phyloP scores from a whole-genome alignment of 2,113 vertebrate genomes.

The Calidris pygmaea region DNA sequence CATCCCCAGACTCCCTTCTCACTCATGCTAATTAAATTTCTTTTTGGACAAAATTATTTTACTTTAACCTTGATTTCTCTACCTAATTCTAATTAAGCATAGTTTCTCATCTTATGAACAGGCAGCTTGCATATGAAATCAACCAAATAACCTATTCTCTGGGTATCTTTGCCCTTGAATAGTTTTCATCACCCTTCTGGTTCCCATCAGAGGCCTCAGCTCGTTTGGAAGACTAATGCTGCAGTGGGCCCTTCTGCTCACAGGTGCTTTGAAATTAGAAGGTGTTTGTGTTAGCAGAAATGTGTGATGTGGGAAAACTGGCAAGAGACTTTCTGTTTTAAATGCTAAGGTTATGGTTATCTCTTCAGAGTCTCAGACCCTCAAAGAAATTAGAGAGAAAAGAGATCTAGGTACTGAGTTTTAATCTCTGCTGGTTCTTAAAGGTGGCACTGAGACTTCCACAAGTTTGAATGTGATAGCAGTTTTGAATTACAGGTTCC shows the following conservation, averaged over 20 bases:
- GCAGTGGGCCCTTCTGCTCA: neutral
- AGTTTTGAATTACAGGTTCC: neutral
- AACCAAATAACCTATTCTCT: neutral
- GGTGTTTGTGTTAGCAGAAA: neutral
- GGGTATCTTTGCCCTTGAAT: neutral
- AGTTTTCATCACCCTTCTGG: neutral
- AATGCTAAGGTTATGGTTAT: neutral
- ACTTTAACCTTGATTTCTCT: neutral
- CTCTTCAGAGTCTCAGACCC: neutral
- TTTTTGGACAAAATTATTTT: neutral
- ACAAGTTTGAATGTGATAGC: neutral
- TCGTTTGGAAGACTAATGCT: neutral
- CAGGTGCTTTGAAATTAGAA: neutral
- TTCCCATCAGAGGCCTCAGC: neutral
- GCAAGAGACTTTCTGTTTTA: neutral
- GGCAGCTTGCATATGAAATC: neutral
- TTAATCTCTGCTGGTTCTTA: neutral
- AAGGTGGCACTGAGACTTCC: accelerated
- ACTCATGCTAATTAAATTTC: neutral
- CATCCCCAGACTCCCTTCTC: neutral
- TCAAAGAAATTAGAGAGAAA: neutral
- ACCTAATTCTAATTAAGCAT: neutral
- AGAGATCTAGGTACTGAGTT: neutral
- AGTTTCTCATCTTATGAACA: neutral
- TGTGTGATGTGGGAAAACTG: neutral